Base-by-base conservation (phyloP, 2,888 invertebrate species). In the Lamproptera curius region DNA sequence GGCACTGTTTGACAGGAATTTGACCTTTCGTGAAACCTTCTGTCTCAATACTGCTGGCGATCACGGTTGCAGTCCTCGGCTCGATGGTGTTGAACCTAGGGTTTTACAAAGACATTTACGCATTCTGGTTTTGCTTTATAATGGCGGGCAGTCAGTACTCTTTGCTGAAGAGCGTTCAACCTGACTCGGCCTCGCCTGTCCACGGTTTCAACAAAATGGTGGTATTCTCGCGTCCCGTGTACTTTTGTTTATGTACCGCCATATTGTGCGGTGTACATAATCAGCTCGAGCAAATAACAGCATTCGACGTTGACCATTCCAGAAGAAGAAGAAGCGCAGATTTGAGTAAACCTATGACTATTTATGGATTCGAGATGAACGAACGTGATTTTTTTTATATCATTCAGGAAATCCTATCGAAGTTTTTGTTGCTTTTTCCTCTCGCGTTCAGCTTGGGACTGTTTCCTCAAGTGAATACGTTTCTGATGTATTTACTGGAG, bases 91-190 rank as follows among this genome's bases (percentile, higher is more conserved):
- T 98, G 5, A 93, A 94, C 67, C 89, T 93, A 37, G 93, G 94
- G 40, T 95, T 97, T 74, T 99, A 97, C 83, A 92, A 92, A 62
- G 99, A 99, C 74, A 91, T 98, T 44, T 94, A 94, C 64, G 95
- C 98, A 11, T 96, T 99, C 75, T 89, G 97, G 69, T 97, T 99
- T 78, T 98, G 98, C 83, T 95, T 98, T 62, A 96, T 98, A n/a
- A 97, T 98, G 63, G 99, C 99, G 0, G 95, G 97, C 11, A 97
- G 98, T 67, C 99, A 99, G 78, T 99, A 99, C 79, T 98, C 97
- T 0, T 85, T 99, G 57, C 83, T 98, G 55, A 99, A 98, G 85
- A 98, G 98, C 59, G 99, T 99, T 1, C 99, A 99, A 70, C 99
- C 99, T 0, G 99, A 99, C 79, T 97, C 99, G 0, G 95, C 99